These are phyloP conservation scores for Antheraea pernyi DNA, from an alignment of 1,140 invertebrate species.

Conservation along the genomic window DNA sequence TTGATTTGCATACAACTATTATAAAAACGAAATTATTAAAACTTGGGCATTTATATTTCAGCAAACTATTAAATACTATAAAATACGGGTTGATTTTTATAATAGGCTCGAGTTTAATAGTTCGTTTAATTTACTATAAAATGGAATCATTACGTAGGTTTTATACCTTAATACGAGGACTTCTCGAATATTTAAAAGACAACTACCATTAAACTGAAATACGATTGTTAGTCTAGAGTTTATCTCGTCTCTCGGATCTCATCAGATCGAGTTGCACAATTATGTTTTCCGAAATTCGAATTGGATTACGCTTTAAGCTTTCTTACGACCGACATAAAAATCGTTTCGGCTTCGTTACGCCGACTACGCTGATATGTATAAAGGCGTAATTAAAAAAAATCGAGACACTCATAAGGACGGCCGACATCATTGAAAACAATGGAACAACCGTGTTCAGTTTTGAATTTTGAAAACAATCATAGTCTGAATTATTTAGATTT, in stretches of 20 bases:
- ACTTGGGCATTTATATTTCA: not conserved
- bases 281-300: slow-evolving; percentile 51
- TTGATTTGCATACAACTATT: not conserved
- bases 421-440: too few relatives aligned
- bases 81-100: not conserved
- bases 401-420: too few relatives aligned
- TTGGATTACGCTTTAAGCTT: slow-evolving; percentile 51
- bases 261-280: slow-evolving; percentile 40
- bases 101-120: not conserved
- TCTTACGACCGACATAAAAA: slow-evolving; percentile 52
- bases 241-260: slow-evolving; percentile 39
- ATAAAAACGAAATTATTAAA: not conserved
- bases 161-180: slow-evolving; percentile 40
- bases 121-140: slow-evolving; percentile 36
- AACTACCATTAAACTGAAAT: slow-evolving; percentile 49
- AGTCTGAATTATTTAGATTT: too few relatives aligned
- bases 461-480: too few relatives aligned
- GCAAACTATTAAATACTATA: not conserved
- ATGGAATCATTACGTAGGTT: slow-evolving; percentile 30
- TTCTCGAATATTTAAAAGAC: slow-evolving; percentile 39
- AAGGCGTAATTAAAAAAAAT: slow-evolving; percentile 51
- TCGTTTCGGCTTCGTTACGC: slow-evolving; percentile 50
- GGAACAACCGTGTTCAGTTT: too few relatives aligned
- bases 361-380: slow-evolving; percentile 33
- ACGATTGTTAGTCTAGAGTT: slow-evolving; percentile 41